Percentiles rank a stretch among this genome's conserved stretches.
phyloP scores from a whole-genome alignment of 1,140 invertebrate genomes.

The Eriosoma lanigerum region DNA sequence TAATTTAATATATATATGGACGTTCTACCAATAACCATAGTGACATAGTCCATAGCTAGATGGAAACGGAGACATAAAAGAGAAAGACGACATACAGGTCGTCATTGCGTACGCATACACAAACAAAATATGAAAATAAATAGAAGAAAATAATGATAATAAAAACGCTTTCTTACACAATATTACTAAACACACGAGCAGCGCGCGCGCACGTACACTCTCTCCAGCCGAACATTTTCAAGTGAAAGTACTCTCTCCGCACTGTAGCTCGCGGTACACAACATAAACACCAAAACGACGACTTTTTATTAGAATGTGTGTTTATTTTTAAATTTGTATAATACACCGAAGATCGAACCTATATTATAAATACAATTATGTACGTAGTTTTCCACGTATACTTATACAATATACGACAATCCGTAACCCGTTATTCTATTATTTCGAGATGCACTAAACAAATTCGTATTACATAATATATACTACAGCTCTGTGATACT shows the following conservation, averaged over 20 bases:
- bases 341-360: no score
- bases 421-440: no score
- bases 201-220: neutral
- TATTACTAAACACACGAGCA: neutral
- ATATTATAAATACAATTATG: neutral
- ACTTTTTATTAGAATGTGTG: neutral
- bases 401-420: no score
- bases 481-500: no score
- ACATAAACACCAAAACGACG: no score
- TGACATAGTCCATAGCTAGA: no score
- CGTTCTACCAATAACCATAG: no score
- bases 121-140: neutral
- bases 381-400: neutral
- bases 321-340: slow-evolving; percentile 5
- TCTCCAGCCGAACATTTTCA: slow-evolving; percentile 9
- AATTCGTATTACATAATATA: no score
- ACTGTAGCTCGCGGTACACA: neutral
- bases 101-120: neutral
- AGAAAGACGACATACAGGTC: neutral
- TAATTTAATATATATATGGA: no score
- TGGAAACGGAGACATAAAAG: neutral
- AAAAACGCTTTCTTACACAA: slow-evolving; percentile 6
- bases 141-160: neutral
- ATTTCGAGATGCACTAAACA: no score
- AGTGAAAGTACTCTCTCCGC: slow-evolving; percentile 51